Percentiles rank a stretch among this genome's conserved stretches.
phyloP scores from a whole-genome alignment of 2,797 vertebrate species.

The Atherinosoma microstoma region DNA sequence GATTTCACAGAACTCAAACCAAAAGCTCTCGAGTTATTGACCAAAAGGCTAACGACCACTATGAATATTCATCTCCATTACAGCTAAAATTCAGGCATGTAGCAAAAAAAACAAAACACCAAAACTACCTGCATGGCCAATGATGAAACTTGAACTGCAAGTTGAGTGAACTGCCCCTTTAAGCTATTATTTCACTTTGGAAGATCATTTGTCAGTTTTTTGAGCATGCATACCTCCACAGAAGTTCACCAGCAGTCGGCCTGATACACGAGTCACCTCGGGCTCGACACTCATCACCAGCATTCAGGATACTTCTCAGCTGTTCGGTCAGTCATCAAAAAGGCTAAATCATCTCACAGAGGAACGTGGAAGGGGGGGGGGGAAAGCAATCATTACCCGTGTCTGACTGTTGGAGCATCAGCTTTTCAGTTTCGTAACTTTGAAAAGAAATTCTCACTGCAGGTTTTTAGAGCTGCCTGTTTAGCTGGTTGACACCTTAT shows the following conservation, averaged over 20 bases:
- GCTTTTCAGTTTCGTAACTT: not conserved
- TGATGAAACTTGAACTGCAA: not conserved
- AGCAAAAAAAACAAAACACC: not conserved
- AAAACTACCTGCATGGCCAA: not conserved
- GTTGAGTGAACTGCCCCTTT: conserved; percentile 35
- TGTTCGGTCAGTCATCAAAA: conserved; percentile 17
- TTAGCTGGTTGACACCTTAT: conserved; percentile 24
- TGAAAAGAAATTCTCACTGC: conserved; percentile 6
- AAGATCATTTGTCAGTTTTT: conserved; percentile 36
- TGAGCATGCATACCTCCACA: conserved; percentile 18
- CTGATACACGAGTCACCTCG: conserved; percentile 13
- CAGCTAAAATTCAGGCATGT: not conserved
- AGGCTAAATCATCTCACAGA: not conserved
- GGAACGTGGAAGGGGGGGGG: not conserved
- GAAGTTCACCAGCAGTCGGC: conserved; percentile 38
- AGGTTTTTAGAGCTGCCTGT: conserved; percentile 17
- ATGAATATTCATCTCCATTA: not conserved
- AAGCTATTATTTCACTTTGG: conserved; percentile 36
- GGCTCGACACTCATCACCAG: conserved; percentile 41
- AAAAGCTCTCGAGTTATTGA: not conserved
- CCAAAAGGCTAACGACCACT: not conserved
- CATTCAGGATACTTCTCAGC: conserved; percentile 49
- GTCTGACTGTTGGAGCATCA: conserved; percentile 12
- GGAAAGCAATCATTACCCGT: conserved; percentile 7
- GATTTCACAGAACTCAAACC: not conserved